Percentiles rank a stretch among this genome's conserved stretches.
Evolutionary conservation across 2,888 invertebrate genomes (phyloP).

Genomic region (Hirtodrosophila alboralis): DNA sequence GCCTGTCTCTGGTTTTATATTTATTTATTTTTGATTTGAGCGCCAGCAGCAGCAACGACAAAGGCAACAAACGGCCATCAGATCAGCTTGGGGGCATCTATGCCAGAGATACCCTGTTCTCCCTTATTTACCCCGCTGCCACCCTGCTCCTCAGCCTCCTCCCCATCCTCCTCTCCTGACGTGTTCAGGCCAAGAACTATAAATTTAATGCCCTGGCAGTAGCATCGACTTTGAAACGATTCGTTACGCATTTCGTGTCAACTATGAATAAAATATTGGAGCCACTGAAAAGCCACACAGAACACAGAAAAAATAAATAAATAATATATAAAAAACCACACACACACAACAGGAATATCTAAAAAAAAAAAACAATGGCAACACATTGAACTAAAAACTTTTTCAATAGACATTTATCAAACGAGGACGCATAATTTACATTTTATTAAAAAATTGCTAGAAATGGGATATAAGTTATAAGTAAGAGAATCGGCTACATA

Average conservation of each 20-base stretch:
- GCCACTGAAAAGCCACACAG: slow-evolving; percentile 64
- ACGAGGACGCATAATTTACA: slow-evolving; percentile 72
- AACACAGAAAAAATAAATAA: too few species aligned
- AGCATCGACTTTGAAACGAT: slow-evolving; percentile 67
- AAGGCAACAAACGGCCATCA: slow-evolving; percentile 16
- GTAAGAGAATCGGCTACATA: slow-evolving; percentile 2
- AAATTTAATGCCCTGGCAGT: slow-evolving; percentile 65
- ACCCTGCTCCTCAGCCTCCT: not conserved
- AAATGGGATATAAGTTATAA: slow-evolving; percentile 32
- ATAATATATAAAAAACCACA: too few species aligned
- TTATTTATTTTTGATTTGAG: slow-evolving; percentile 75
- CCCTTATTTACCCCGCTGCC: not conserved
- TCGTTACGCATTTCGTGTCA: slow-evolving; percentile 79
- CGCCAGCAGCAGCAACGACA: slow-evolving; percentile 23
- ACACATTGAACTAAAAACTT: slow-evolving; percentile 65
- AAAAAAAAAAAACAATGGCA: slow-evolving; percentile 37
- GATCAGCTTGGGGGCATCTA: slow-evolving; percentile 33
- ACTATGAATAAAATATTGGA: slow-evolving; percentile 77
- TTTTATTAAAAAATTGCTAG: slow-evolving; percentile 68
- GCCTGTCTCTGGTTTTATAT: slow-evolving; percentile 63
- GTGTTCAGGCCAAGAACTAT: slow-evolving; percentile 61
- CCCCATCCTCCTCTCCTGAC: slow-evolving; percentile 4
- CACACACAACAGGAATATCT: slow-evolving; percentile 11
- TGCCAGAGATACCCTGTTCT: not conserved
- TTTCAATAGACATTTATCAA: slow-evolving; percentile 76